phyloP scores from a whole-genome alignment of 2,888 invertebrate genomes.

The Hemicrepidius hirtus region DNA sequence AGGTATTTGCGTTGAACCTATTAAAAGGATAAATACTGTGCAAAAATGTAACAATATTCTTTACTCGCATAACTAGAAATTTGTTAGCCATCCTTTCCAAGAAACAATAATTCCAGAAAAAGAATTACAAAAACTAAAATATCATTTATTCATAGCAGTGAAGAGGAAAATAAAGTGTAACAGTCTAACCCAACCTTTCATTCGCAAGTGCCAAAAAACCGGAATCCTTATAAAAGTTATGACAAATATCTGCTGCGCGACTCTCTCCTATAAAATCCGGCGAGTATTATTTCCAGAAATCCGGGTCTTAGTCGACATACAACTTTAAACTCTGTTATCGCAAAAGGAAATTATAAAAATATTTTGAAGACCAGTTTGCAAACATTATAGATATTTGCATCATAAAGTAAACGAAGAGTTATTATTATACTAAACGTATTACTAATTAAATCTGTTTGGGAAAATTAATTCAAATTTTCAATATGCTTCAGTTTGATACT shows the following conservation, averaged over 20 bases:
- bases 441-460: no score
- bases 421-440: no score
- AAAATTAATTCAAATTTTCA: not conserved
- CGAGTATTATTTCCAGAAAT: constrained; percentile 19
- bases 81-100: no score
- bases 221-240: constrained; percentile 20
- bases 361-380: constrained; percentile 1
- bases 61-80: no score
- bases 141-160: not conserved
- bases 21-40: no score
- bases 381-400: no score
- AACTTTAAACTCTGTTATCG: constrained; percentile 4
- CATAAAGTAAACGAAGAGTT: no score
- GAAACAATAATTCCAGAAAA: no score
- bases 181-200: not conserved
- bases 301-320: constrained; percentile 19
- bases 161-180: not conserved
- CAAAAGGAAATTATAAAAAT: constrained; percentile 8
- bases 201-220: constrained; percentile 17
- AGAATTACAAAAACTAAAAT: not conserved
- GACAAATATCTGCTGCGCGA: constrained; percentile 22
- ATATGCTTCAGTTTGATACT: not conserved
- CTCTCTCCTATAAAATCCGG: constrained; percentile 17
- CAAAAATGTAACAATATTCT: no score
- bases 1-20: no score